Evolutionary conservation across 2,113 vertebrate genomes (phyloP).

Genomic region (Poeciliopsis turrubarensis): DNA sequence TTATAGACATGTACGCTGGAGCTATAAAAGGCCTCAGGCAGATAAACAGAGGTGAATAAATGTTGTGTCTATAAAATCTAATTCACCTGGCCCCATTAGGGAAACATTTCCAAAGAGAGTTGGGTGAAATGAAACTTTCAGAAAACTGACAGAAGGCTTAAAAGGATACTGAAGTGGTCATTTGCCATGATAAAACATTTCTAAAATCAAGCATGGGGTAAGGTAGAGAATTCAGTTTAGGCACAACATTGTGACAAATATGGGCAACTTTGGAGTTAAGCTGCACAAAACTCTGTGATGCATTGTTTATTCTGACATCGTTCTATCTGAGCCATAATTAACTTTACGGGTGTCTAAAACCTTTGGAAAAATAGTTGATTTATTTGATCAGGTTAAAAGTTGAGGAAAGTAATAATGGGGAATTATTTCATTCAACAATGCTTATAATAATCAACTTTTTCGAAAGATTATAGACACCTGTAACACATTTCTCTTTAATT

Average conservation of each 20-base stretch:
- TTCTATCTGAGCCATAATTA: neutral
- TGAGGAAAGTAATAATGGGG: too few species aligned
- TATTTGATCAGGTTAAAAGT: too few species aligned
- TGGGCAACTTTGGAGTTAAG: neutral
- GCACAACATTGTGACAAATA: neutral
- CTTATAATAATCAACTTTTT: too few species aligned
- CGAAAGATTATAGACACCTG: too few species aligned
- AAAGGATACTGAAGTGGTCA: neutral
- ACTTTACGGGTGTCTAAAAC: neutral
- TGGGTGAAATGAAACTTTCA: constrained; percentile 18
- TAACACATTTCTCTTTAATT: too few species aligned
- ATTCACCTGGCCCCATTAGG: constrained; percentile 38
- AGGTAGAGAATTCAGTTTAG: neutral
- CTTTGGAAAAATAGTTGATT: too few species aligned
- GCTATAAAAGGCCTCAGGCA: constrained; percentile 34
- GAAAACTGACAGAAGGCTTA: constrained; percentile 6
- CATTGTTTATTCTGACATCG: neutral
- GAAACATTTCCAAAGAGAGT: neutral
- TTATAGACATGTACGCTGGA: constrained; percentile 37
- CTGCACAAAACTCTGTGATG: neutral
- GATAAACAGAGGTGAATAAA: constrained; percentile 42
- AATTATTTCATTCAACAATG: too few species aligned
- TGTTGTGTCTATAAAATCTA: constrained; percentile 36
- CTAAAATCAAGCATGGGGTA: neutral
- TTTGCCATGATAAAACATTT: constrained; percentile 7